Evolutionary conservation across 2,797 vertebrate species (phyloP).

Genomic region (Danio choprae): DNA sequence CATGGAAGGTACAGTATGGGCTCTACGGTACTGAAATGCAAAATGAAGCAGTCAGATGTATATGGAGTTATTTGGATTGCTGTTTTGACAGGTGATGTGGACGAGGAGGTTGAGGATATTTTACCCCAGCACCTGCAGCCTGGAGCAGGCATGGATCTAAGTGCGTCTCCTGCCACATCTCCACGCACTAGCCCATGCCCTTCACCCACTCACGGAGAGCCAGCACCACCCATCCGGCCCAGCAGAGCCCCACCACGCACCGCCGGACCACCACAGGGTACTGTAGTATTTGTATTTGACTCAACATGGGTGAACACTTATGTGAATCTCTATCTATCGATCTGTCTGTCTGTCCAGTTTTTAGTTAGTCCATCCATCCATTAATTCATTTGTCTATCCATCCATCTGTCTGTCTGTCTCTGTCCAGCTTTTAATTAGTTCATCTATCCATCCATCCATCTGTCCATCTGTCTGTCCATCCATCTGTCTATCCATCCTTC

Average conservation of each 20-base stretch:
- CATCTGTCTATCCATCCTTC: no score
- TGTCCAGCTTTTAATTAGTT: no score
- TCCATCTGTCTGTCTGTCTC: no score
- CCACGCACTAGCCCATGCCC: constrained; percentile 91
- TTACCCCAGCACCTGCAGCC: constrained; percentile 95
- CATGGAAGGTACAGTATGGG: constrained; percentile 88
- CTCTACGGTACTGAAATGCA: not conserved
- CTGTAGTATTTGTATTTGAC: not conserved
- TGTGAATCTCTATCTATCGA: not conserved
- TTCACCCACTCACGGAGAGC: constrained; percentile 91
- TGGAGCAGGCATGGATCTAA: constrained; percentile 77
- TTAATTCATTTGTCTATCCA: no score
- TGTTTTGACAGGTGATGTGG: constrained; percentile 86
- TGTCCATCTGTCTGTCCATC: no score
- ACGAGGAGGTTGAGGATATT: constrained; percentile 95
- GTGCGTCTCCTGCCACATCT: constrained; percentile 87
- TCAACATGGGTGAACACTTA: not conserved
- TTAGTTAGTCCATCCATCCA: no score
- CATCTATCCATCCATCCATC: no score
- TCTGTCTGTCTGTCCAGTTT: not conserved
- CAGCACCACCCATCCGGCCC: constrained; percentile 80
- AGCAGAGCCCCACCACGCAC: constrained; percentile 80
- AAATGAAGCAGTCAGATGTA: no score
- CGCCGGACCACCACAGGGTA: constrained; percentile 81
- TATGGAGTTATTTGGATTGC: not conserved